Evolutionary conservation across 2,797 vertebrate genomes (phyloP), one percentile per base, ranked within the genome.

Genomic region (Acomys russatus): DNA sequence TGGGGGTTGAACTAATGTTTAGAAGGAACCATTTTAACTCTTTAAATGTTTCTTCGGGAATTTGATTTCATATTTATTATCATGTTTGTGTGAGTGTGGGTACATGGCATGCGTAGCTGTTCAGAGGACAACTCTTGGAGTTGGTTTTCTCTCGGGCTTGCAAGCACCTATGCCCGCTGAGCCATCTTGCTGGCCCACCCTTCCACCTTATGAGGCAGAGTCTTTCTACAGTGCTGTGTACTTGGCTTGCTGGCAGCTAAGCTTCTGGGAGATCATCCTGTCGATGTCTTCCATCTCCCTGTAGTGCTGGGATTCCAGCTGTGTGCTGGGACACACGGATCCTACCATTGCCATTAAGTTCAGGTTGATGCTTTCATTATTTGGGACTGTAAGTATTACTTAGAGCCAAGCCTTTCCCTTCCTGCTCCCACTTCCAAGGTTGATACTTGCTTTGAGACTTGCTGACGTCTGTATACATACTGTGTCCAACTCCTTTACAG

Each of bases 41-140:
- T 84, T 79, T 1, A 84, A 71, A 8, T 91, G 10, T 94, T 78
- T 92, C 86, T 88, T 88, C 30, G 73, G 33, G 49, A 92, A 54
- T 85, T 71, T 92, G 88, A 79, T 95, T 54, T 25, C 4, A 28
- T 74, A 49, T 96, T 94, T 96, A 20, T 95, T 96, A 28, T 71
- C 56, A 3, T 73, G 12, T 56, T 12, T 71, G 30, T 66, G 30
- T 33, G 64, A 54, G 49, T n/a, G 44, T 70, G 82, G 22, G 9
- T 44, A 68, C 1, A 9, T 22, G 63, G 63, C 18, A 9, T 49
- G 64, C 83, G 51, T 54, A 30, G 10, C 44, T 9, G 30, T 51
- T 85, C 38, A 70, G 63, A 70, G 44, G 44, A 70, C 49, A 51
- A 9, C 35, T 66, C 28, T 49, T 68, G 44, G 30, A n/a, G 3